Conservation (phyloP, 2,113 vertebrate genomes). For the Chaenocephalus aceratus region DNA sequence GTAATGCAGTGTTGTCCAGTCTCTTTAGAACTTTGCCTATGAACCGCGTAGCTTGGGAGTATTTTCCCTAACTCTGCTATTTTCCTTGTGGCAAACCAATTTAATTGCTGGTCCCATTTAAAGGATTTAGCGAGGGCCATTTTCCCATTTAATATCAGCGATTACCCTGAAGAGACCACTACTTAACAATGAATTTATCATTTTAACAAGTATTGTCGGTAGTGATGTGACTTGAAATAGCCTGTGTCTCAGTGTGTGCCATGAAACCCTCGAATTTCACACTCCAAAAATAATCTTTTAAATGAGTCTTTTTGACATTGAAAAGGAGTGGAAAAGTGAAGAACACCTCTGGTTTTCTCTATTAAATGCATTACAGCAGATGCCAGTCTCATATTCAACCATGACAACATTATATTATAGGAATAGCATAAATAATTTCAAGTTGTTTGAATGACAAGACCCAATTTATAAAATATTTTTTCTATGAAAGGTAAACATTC, state of each 20-base stretch:
- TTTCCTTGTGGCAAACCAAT: conserved; percentile 10
- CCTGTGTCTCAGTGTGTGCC: background rate
- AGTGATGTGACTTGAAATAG: background rate
- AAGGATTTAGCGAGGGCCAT: background rate
- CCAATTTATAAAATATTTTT: background rate
- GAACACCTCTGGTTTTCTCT: background rate
- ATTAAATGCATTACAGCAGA: background rate
- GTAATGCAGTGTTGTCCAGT: background rate
- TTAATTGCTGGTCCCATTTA: conserved; percentile 9
- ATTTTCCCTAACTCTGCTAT: background rate
- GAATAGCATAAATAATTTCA: background rate
- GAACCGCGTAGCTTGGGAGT: background rate
- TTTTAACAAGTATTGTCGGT: background rate
- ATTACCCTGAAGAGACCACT: background rate
- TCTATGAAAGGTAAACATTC: background rate
- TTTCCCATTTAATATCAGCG: background rate
- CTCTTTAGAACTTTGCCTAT: background rate
- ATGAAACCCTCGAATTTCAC: too few relatives aligned
- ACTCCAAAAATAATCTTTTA: background rate
- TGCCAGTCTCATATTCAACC: background rate
- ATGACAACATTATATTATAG: too few relatives aligned
- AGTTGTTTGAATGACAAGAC: background rate
- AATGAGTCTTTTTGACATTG: background rate
- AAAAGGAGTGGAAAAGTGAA: background rate
- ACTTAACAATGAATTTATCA: background rate